phyloP scores from a whole-genome alignment of 2,888 invertebrate genomes.

The Chrysina gloriosa region DNA sequence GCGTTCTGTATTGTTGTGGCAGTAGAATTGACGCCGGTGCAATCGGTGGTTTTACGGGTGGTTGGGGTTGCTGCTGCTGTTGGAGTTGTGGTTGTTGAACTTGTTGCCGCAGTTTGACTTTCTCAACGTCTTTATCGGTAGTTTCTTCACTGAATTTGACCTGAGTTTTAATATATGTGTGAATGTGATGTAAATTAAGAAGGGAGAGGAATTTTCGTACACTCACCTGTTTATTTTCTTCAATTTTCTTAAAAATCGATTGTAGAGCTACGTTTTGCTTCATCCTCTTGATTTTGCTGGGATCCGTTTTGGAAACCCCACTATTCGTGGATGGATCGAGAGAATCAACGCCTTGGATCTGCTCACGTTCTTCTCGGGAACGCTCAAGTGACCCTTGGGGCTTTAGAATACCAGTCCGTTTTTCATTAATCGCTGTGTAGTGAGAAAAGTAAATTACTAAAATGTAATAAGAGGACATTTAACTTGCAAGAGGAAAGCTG shows the following conservation, averaged over 20 bases:
- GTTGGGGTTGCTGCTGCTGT: conserved; percentile 13
- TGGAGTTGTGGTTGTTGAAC: conserved; percentile 11
- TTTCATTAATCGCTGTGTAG: conserved; percentile 53
- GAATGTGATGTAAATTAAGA: too few species aligned
- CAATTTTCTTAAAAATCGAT: conserved; percentile 78
- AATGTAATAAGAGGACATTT: too few species aligned
- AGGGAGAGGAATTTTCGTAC: too few species aligned
- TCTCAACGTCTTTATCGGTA: conserved; percentile 55
- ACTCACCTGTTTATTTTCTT: conserved; percentile 75
- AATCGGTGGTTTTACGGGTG: conserved; percentile 42
- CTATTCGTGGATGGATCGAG: conserved; percentile 44
- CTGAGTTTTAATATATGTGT: conserved; percentile 48
- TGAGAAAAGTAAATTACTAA: too few species aligned
- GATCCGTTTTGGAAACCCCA: conserved; percentile 42
- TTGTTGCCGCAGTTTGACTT: conserved; percentile 48
- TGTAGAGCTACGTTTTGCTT: conserved; percentile 86
- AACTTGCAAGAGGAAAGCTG: too few species aligned
- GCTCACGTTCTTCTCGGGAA: conserved; percentile 72
- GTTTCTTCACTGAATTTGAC: conserved; percentile 62
- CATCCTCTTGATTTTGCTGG: conserved; percentile 63
- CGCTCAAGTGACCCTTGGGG: conserved; percentile 79
- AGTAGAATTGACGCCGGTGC: conserved; percentile 36
- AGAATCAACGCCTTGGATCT: conserved; percentile 47
- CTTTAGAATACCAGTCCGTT: conserved; percentile 73
- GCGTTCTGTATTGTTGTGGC: conserved; percentile 46